Evolutionary conservation across 2,888 invertebrate genomes (phyloP).

Genomic region (Vesta saturnalis): DNA sequence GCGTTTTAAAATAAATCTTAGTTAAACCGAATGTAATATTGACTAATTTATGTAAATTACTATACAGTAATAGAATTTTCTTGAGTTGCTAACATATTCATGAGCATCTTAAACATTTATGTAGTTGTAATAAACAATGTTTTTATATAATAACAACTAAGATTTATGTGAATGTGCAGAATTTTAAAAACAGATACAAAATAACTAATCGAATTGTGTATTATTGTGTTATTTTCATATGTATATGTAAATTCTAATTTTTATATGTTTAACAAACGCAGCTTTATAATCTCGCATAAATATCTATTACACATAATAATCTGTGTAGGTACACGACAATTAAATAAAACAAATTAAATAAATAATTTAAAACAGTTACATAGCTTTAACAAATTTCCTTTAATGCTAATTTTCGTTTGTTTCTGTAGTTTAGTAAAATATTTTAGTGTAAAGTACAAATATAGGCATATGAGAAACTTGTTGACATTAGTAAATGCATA

Average conservation of each 20-base stretch:
- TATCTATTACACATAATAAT: neutral
- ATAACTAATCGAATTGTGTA: neutral
- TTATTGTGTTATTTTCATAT: constrained; percentile 1
- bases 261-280: neutral
- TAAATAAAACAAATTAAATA: neutral
- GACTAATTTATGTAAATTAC: neutral
- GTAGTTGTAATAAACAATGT: constrained; percentile 1
- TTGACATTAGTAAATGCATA: neutral
- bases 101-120: neutral
- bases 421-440: neutral
- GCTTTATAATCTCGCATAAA: neutral
- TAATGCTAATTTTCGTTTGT: neutral
- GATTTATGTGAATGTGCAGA: neutral
- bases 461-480: neutral
- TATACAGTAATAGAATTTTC: neutral
- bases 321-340: too few relatives aligned
- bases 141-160: neutral
- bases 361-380: neutral
- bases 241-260: neutral
- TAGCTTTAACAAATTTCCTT: neutral
- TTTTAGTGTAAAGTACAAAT: neutral
- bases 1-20: neutral
- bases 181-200: neutral
- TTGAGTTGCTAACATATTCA: neutral
- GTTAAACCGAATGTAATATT: neutral